Percentiles rank a stretch among this genome's conserved stretches.
Conservation (phyloP, 2,888 invertebrate species). For the Drosophila birchii region DNA sequence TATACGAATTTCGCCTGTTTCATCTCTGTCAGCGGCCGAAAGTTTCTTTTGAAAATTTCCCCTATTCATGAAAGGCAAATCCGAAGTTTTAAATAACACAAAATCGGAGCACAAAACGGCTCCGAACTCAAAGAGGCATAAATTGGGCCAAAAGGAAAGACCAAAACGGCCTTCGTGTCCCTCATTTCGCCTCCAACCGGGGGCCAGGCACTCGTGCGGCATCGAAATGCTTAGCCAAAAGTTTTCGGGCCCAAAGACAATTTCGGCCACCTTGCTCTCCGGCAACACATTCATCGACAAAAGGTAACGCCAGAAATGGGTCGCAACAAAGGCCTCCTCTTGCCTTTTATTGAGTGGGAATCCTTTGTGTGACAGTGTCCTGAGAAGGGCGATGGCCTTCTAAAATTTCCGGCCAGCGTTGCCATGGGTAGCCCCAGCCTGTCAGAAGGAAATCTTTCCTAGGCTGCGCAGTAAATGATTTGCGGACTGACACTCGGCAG, state of each 20-base stretch:
- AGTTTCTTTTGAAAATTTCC: slow-evolving; percentile 9
- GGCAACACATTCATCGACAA: slow-evolving; percentile 13
- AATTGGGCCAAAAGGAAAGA: slow-evolving; percentile 48
- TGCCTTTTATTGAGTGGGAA: slow-evolving; percentile 26
- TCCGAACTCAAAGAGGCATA: slow-evolving; percentile 45
- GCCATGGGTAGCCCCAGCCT: slow-evolving; percentile 9
- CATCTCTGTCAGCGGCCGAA: slow-evolving; percentile 13
- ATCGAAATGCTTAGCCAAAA: slow-evolving; percentile 49
- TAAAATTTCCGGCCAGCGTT: slow-evolving; percentile 37
- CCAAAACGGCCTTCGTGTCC: slow-evolving; percentile 52
- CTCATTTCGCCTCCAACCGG: slow-evolving; percentile 46
- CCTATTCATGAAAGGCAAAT: slow-evolving; percentile 13
- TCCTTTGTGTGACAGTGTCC: slow-evolving; percentile 31
- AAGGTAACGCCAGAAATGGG: slow-evolving; percentile 28
- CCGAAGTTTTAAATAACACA: slow-evolving; percentile 39
- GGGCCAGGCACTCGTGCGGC: slow-evolving; percentile 64
- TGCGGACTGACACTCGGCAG: slow-evolving; percentile 7
- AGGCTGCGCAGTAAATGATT: slow-evolving; percentile 34
- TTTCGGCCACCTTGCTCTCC: slow-evolving; percentile 12
- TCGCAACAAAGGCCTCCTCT: slow-evolving; percentile 25
- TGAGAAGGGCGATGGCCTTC: slow-evolving; percentile 14
- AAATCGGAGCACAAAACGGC: slow-evolving; percentile 23
- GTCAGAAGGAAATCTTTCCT: slow-evolving; percentile 15
- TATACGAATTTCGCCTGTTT: slow-evolving; percentile 27
- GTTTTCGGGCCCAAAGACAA: slow-evolving; percentile 36